Evolutionary conservation across 2,888 invertebrate genomes (phyloP).

Genomic region (Busseola fusca): DNA sequence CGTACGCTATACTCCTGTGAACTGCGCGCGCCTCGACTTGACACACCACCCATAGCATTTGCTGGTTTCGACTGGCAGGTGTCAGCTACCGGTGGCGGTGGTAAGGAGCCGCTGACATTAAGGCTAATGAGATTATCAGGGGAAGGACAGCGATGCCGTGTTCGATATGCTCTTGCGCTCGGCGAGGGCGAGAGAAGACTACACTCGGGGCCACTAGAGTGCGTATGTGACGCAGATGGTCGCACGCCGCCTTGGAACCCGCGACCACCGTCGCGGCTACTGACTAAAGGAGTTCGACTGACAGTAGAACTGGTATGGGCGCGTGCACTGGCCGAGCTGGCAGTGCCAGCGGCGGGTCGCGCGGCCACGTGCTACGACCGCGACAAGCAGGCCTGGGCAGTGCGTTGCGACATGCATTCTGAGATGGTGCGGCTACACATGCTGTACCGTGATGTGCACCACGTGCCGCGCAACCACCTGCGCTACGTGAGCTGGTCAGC

Average conservation of each 20-base stretch:
- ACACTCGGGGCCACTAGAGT: slow-evolving; percentile 92
- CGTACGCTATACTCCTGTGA: slow-evolving; percentile 93
- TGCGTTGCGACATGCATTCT: slow-evolving; percentile 93
- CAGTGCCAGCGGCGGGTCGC: slow-evolving; percentile 89
- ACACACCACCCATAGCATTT: slow-evolving; percentile 91
- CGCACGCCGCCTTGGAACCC: slow-evolving; percentile 92
- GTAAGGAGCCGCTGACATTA: slow-evolving; percentile 87
- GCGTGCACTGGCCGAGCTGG: slow-evolving; percentile 88
- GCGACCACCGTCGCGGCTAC: slow-evolving; percentile 89
- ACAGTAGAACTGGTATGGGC: slow-evolving; percentile 93
- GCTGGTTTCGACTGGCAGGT: slow-evolving; percentile 95
- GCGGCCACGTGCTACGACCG: slow-evolving; percentile 92
- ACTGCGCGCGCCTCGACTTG: slow-evolving; percentile 89
- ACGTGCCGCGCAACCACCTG: slow-evolving; percentile 94
- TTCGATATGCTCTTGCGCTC: slow-evolving; percentile 91
- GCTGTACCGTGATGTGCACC: slow-evolving; percentile 93
- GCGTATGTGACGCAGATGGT: slow-evolving; percentile 92
- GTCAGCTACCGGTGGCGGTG: slow-evolving; percentile 89
- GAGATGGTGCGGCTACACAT: slow-evolving; percentile 93
- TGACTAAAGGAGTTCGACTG: slow-evolving; percentile 91
- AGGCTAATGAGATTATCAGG: slow-evolving; percentile 93
- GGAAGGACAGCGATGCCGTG: slow-evolving; percentile 94
- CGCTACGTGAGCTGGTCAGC: slow-evolving; percentile 92
- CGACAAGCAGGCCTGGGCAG: slow-evolving; percentile 94
- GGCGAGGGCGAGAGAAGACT: slow-evolving; percentile 91